Percentiles rank a stretch among this genome's conserved stretches.
Conservation (phyloP, 1,140 invertebrate species). For the Steinernema khuongi region DNA sequence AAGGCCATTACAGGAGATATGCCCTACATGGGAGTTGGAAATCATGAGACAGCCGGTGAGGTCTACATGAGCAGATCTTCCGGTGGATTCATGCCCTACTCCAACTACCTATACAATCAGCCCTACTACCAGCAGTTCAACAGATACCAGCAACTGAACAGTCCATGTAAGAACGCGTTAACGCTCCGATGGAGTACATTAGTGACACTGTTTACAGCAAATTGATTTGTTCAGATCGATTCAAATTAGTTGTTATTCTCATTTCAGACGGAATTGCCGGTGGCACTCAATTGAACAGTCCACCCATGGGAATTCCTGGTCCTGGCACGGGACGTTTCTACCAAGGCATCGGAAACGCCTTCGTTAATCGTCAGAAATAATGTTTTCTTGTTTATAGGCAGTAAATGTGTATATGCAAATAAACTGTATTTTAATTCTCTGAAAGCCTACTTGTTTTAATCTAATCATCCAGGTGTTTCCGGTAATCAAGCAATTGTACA, state of each 20-base stretch:
- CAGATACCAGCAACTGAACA: background rate
- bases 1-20: conserved; percentile 36
- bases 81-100: background rate
- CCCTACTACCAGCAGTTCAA: background rate
- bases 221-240: too few species aligned
- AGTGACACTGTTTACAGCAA: too few species aligned
- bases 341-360: background rate
- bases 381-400: background rate
- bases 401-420: background rate
- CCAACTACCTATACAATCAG: background rate
- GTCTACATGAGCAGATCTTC: background rate
- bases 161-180: conserved; percentile 3
- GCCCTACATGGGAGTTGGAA: conserved; percentile 35
- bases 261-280: too few species aligned
- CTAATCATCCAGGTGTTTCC: too few species aligned
- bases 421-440: background rate
- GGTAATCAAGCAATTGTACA: too few species aligned
- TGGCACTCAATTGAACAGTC: too few species aligned
- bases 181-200: too few species aligned
- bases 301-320: background rate
- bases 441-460: background rate
- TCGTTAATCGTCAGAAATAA: background rate
- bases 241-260: too few species aligned
- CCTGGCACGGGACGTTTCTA: background rate
- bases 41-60: conserved; percentile 12